These are phyloP conservation scores for Thera obeliscata DNA, from an alignment of 2,888 invertebrate genomes.

Conservation along the genomic window DNA sequence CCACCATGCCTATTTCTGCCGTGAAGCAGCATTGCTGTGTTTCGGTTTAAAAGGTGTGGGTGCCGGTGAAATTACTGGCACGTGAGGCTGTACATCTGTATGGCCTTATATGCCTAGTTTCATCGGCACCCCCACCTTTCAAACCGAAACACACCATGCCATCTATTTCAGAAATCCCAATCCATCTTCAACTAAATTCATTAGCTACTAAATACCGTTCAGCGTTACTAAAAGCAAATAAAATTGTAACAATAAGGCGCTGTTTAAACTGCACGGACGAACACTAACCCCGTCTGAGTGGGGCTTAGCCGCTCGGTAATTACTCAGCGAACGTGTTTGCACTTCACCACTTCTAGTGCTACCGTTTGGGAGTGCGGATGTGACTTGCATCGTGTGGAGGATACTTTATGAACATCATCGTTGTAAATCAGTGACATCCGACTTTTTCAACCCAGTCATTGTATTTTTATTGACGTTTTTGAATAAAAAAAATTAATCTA, in stretches of 20 bases:
- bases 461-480: too few relatives aligned
- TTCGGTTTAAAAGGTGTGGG: too few relatives aligned
- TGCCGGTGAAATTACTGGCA: too few relatives aligned
- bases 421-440: background rate
- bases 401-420: background rate
- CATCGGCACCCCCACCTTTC: too few relatives aligned
- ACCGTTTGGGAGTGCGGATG: conserved; percentile 4
- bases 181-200: conserved; percentile 7
- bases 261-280: conserved; percentile 36
- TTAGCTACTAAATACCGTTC: conserved; percentile 27
- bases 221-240: conserved; percentile 28
- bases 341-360: conserved; percentile 31
- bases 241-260: conserved; percentile 33
- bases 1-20: too few relatives aligned
- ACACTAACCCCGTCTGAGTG: conserved; percentile 59
- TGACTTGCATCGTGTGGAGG: conserved; percentile 21
- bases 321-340: conserved; percentile 37
- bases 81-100: too few relatives aligned
- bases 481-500: too few relatives aligned
- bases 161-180: background rate
- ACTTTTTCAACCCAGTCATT: too few relatives aligned
- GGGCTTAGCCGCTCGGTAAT: conserved; percentile 45
- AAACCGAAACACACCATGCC: too few relatives aligned
- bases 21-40: too few relatives aligned
- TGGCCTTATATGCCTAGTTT: too few relatives aligned